These are phyloP conservation scores for Macrosteles quadrilineatus DNA, from an alignment of 1,140 invertebrate species.

Conservation along the genomic window DNA sequence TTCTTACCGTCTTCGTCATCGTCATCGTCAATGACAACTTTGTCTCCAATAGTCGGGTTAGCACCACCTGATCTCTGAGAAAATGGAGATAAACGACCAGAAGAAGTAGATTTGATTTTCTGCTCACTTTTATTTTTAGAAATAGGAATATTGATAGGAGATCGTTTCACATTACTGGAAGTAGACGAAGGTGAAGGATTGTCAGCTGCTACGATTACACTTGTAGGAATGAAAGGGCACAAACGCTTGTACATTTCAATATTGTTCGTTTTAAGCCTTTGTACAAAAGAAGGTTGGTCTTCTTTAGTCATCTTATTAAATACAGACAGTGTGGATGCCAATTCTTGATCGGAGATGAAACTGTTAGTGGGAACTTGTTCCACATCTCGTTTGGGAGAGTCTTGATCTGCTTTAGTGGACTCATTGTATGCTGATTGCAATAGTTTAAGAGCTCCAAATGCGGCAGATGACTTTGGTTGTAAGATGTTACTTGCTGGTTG, in stretches of 20 bases:
- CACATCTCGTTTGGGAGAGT: not conserved
- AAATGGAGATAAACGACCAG: slow-evolving; percentile 51
- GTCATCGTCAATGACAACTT: slow-evolving; percentile 38
- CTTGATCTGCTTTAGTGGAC: not conserved
- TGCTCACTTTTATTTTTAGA: slow-evolving; percentile 31
- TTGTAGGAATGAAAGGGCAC: slow-evolving; percentile 16
- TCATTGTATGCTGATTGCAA: slow-evolving; percentile 33
- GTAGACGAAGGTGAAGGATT: not conserved
- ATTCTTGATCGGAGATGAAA: not conserved
- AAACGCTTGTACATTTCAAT: not conserved
- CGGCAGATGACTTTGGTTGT: slow-evolving; percentile 15
- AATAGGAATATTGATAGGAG: not conserved
- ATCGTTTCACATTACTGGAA: slow-evolving; percentile 39
- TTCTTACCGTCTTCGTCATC: slow-evolving; percentile 49
- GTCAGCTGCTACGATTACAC: not conserved
- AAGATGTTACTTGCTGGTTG: not conserved
- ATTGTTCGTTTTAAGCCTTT: not conserved
- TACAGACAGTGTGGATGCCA: not conserved
- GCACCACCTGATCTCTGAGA: slow-evolving; percentile 49
- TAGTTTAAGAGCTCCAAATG: slow-evolving; percentile 21
- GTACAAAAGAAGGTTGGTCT: not conserved
- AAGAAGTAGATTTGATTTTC: slow-evolving; percentile 36
- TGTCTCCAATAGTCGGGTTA: slow-evolving; percentile 53
- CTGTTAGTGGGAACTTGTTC: not conserved
- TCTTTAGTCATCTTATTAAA: slow-evolving; percentile 2